Base-by-base conservation (phyloP, 2,113 vertebrate genomes). In the Dendrocopos noguchii region DNA sequence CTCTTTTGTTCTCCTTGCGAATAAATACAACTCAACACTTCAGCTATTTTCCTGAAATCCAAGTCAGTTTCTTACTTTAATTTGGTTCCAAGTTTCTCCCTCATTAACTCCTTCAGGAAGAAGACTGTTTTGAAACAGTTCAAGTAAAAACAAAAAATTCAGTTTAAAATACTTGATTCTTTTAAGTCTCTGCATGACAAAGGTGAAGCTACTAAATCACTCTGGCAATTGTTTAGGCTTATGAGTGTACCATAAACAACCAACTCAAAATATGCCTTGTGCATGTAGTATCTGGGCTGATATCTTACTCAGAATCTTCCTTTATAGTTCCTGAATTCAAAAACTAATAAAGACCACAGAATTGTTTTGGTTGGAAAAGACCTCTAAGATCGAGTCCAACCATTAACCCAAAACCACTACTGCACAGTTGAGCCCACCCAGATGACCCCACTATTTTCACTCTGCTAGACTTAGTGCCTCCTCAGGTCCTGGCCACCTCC, bases 1-100 rank as follows among this genome's bases (percentile, higher is more conserved):
- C 90, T 94, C 88, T 87, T 93, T 95, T 96, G 95, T 94, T 96
- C 90, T 91, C 73, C 73, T 57, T 72, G 50, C 79, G 92, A 96
- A 96, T 76, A 94, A 88, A 91, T 57, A 75, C 53, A 90, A 81
- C 80, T 94, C 91, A 94, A 93, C 82, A 80, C 94, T 89, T 34
- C 52, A 55, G 60, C 33, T 85, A 70, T 94, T 91, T 73, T 77
- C 77, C 70, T 83, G 56, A 93, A 88, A 91, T 71, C 56, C 92
- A 85, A 64, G 83, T 90, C 85, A 93, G 36, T 34, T 91, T 67
- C 31, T 64, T 94, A 83, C 85, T 96, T 95, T 88, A 77, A 87
- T 95, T 93, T n/a, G 29, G 6, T 91, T 90, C 91, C 85, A 94
- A 95, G 92, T 94, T 94, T 88, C 76, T 87, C 67, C 56, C 82